Evolutionary conservation across 2,113 vertebrate species (phyloP), one percentile per base, ranked within the genome.

Genomic region (Tychaedon coryphoeus): DNA sequence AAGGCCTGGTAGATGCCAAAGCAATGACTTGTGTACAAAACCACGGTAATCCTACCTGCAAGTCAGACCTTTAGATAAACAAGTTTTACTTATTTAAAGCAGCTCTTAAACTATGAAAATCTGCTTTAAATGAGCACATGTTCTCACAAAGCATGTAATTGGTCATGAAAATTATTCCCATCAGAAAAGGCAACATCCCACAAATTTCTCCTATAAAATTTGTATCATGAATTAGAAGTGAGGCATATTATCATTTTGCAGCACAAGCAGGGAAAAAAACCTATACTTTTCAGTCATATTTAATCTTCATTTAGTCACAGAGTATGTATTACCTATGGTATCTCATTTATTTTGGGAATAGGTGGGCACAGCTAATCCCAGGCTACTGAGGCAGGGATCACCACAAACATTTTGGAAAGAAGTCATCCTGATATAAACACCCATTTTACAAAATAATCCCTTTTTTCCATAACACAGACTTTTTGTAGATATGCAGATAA

Each of bases 51-150:
- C 74, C 53, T 79, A 96, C 93, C 92, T 95, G 90, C 53, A 60
- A 93, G 86, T 90, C 86, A 95, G 88, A 93, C 53, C 43, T 84
- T 73, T 54, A 75, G 75, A 65, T 72, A 86, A 90, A 93, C 58
- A 91, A 86, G 67, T 22, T 56, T 67, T 53, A 54, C 64, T 94
- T 85, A 85, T 6, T 65, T 75, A 89, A 86, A 82, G 14, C 42
- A 88, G 11, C 42, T 53, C 69, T 51, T 80, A 47, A 78, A 73
- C 40, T 43, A 83, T 34, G 72, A 77, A 92, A 90, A 92, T 95
- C n/a, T 88, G 40, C 72, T 93, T 73, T 33, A 60, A 79, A 88
- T 51, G 60, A 92, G n/a, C 10, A 43, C 6, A 23, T 16, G 56
- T 60, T 92, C 56, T 90, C 90, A 84, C 72, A 67, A 92, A 77